phyloP scores from a whole-genome alignment of 2,888 invertebrate genomes.

The Amiota mariae region DNA sequence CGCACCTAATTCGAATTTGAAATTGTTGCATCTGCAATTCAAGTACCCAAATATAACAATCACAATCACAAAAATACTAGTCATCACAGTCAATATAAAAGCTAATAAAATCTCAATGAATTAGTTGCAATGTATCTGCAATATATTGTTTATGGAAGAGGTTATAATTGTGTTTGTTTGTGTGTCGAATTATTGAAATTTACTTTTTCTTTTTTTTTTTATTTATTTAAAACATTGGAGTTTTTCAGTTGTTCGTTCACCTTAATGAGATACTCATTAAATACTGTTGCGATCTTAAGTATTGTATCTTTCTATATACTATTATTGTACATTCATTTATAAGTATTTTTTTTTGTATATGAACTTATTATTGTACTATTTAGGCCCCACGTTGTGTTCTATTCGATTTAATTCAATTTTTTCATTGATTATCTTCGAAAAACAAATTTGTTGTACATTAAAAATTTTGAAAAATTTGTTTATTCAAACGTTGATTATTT shows the following conservation, averaged over 20 bases:
- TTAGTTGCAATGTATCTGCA: conserved; percentile 38
- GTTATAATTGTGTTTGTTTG: neutral
- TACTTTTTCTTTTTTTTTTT: neutral
- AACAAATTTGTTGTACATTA: conserved; percentile 52
- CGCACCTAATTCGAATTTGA: neutral
- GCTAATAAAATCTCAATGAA: conserved; percentile 57
- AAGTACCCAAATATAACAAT: neutral
- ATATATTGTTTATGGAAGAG: neutral
- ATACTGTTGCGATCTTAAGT: too few relatives aligned
- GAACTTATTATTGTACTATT: neutral
- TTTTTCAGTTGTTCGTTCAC: neutral
- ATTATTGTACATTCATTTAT: neutral
- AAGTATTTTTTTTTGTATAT: neutral
- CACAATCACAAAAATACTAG: conserved; percentile 26
- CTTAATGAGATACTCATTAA: conserved; percentile 24
- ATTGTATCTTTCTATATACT: neutral
- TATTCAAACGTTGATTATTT: conserved; percentile 60
- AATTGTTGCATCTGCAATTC: neutral
- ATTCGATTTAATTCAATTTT: neutral
- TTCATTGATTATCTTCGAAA: conserved; percentile 58
- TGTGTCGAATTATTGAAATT: neutral
- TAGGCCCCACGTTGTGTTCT: conserved; percentile 61
- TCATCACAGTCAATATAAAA: conserved; percentile 36
- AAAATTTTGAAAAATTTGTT: conserved; percentile 52
- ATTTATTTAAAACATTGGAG: conserved; percentile 27